Evolutionary conservation across 2,113 vertebrate genomes (phyloP), one percentile per base, ranked within the genome.

Genomic region (Ochotona curzoniae): DNA sequence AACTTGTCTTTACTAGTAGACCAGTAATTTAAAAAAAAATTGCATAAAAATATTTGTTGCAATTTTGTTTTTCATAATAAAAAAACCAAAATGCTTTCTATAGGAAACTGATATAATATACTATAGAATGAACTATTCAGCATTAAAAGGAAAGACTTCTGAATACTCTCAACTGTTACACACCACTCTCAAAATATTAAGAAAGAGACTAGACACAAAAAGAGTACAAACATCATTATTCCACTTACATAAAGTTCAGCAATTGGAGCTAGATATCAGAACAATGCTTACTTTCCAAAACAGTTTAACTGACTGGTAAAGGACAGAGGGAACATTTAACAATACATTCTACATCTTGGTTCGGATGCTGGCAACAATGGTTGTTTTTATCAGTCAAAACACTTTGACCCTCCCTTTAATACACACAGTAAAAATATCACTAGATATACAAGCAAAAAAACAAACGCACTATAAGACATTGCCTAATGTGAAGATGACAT

Each of bases 121-220:
- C 54, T 86, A 82, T 23, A 89, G 26, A 87, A 79, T 74, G 5
- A 91, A 95, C 38, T 60, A 74, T 4, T 47, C 44, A 67, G 47
- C 63, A 87, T 75, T 66, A 71, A 60, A 71, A 92, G 71, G 64
- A 66, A 63, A 92, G 57, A 61, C 21, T 57, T 84, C 84, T 74
- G 38, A 57, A 32, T 38, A 28, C 1, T 69, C 17, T 95, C 51
- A 44, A 81, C 14, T 94, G 11, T 57, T 49, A 94, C 2, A 30
- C 35, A 0, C 89, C 75, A 87, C 63, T 79, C 74, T 94, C 54
- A 91, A 95, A 91, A 73, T 8, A 93, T 51, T 38, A 93, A 61
- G 30, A n/a, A 67, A 82, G 7, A 79, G 30, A 94, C 35, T 14
- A 93, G 73, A 91, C 7, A 32, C 26, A 88, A 75, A 44, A 67